These are phyloP conservation scores for Doris montereyensis DNA, from an alignment of 2,888 invertebrate genomes.

Conservation along the genomic window DNA sequence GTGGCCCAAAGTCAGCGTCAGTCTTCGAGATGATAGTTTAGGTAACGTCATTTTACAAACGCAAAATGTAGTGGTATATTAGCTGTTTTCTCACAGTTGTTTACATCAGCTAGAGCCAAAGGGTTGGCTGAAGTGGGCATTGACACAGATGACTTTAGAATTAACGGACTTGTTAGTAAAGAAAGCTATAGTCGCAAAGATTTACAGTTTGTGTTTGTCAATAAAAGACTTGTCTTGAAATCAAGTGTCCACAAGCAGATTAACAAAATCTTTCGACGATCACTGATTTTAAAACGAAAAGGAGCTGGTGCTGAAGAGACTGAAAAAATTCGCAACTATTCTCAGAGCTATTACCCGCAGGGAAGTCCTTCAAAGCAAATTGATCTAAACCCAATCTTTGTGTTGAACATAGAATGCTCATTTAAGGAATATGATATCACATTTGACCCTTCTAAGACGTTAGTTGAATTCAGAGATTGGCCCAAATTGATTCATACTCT, in stretches of 20 bases:
- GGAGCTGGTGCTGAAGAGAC: constrained; percentile 22
- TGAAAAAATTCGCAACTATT: constrained; percentile 10
- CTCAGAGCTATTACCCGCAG: too few species aligned
- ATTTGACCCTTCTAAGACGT: constrained; percentile 75
- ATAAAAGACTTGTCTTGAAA: constrained; percentile 77
- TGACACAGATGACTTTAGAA: constrained; percentile 74
- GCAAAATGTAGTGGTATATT: constrained; percentile 76
- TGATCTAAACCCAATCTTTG: constrained; percentile 74
- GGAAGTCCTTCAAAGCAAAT: constrained; percentile 59
- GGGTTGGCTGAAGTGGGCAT: constrained; percentile 72
- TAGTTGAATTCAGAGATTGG: constrained; percentile 77
- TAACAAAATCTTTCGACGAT: constrained; percentile 70
- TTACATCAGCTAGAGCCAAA: constrained; percentile 72
- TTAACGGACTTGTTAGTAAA: constrained; percentile 78
- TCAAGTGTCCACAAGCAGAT: constrained; percentile 75
- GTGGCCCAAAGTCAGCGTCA: constrained; percentile 79
- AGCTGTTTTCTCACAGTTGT: constrained; percentile 75
- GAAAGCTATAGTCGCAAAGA: constrained; percentile 73
- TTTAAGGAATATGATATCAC: constrained; percentile 75
- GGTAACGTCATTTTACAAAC: constrained; percentile 78
- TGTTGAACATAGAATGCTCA: constrained; percentile 77
- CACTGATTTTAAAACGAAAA: constrained; percentile 51
- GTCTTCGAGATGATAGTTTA: constrained; percentile 79
- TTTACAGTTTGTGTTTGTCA: constrained; percentile 80
- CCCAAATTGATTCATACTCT: constrained; percentile 72